A percentile compares a stretch with the other conserved stretches of the same genome.
phyloP scores from a whole-genome alignment of 2,888 invertebrate genomes.

The Andrena fulva region DNA sequence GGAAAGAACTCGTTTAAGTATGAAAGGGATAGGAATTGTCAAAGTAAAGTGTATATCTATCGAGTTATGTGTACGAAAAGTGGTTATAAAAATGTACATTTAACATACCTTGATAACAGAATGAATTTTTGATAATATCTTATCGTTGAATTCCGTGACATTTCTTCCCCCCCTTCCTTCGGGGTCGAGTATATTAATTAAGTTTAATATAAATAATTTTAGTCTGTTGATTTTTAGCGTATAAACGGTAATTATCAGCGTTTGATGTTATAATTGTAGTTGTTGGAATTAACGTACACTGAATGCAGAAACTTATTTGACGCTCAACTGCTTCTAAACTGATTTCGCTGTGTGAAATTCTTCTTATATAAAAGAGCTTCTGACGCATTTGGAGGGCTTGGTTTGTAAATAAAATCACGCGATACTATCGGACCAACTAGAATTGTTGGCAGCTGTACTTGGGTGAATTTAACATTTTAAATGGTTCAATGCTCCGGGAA shows the following conservation, averaged over 20 bases:
- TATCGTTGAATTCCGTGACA: slow-evolving; percentile 83
- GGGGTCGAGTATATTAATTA: neutral
- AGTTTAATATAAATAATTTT: neutral
- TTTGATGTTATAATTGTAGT: too few relatives aligned
- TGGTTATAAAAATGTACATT: neutral
- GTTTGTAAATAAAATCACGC: slow-evolving; percentile 74
- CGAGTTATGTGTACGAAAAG: neutral
- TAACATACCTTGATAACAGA: slow-evolving; percentile 76
- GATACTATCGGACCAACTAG: slow-evolving; percentile 58
- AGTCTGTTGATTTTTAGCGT: neutral
- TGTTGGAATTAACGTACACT: neutral
- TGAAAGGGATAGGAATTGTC: too few relatives aligned
- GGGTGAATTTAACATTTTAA: slow-evolving; percentile 3
- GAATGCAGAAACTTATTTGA: neutral
- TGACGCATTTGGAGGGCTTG: slow-evolving; percentile 34
- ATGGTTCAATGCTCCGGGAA: neutral
- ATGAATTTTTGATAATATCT: slow-evolving; percentile 80
- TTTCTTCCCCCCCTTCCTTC: slow-evolving; percentile 45
- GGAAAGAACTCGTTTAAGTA: too few relatives aligned
- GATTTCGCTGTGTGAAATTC: slow-evolving; percentile 1
- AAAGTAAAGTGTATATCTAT: neutral
- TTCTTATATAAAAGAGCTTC: slow-evolving; percentile 68
- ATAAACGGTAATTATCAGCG: neutral
- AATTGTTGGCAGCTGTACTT: slow-evolving; percentile 7
- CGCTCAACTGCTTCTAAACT: slow-evolving; percentile 65